phyloP scores from a whole-genome alignment of 2,888 invertebrate species.

The Clistopyga incitator region DNA sequence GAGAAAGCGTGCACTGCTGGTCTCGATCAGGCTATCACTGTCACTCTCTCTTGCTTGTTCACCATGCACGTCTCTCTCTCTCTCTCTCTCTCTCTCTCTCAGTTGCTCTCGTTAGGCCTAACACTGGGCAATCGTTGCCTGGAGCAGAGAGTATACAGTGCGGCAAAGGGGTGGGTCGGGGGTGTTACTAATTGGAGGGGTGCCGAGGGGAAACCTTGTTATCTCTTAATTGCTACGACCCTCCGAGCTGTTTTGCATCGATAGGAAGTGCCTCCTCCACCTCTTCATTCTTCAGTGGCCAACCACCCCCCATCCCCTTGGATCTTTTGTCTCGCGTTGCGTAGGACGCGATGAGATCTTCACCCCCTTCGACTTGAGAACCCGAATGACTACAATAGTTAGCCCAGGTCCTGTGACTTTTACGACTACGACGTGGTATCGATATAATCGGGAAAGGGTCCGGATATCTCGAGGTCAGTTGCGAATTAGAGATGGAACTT shows the following conservation, averaged over 20 bases:
- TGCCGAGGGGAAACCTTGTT: slow-evolving; percentile 83
- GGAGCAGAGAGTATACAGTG: slow-evolving; percentile 41
- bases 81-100: slow-evolving; percentile 14
- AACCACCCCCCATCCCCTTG: slow-evolving; percentile 43
- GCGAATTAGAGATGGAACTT: neutral
- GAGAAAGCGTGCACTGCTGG: slow-evolving; percentile 39
- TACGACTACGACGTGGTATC: slow-evolving; percentile 10
- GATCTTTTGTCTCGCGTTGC: slow-evolving; percentile 46
- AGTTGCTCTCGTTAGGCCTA: slow-evolving; percentile 40
- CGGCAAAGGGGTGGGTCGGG: slow-evolving; percentile 70
- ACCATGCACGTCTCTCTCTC: slow-evolving; percentile 28
- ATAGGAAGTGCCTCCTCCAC: slow-evolving; percentile 77
- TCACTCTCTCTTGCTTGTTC: slow-evolving; percentile 32
- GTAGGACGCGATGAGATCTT: slow-evolving; percentile 22
- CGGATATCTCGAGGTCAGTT: slow-evolving; percentile 3
- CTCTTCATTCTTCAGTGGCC: slow-evolving; percentile 61
- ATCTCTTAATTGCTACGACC: slow-evolving; percentile 84
- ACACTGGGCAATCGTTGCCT: slow-evolving; percentile 31
- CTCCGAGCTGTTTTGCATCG: slow-evolving; percentile 83
- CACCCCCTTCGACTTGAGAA: neutral
- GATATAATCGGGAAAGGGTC: slow-evolving; percentile 15
- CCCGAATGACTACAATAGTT: slow-evolving; percentile 1
- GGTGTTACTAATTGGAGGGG: slow-evolving; percentile 84
- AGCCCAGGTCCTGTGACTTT: neutral
- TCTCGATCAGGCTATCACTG: slow-evolving; percentile 28